Base-by-base conservation (phyloP, 2,797 vertebrate genomes). In the Galagoides demidoff region DNA sequence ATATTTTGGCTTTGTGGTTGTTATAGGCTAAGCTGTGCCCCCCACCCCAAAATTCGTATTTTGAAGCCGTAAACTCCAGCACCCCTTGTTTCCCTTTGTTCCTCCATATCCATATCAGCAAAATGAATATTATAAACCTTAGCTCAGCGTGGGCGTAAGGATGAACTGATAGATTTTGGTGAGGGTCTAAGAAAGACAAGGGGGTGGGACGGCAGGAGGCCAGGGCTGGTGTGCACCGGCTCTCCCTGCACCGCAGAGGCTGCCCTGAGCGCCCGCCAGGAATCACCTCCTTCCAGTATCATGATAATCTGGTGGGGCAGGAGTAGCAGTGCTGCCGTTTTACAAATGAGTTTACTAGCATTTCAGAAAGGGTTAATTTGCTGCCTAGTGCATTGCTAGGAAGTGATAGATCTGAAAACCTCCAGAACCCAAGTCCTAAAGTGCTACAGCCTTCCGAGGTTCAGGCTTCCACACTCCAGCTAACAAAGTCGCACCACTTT, bases 151-250 rank as follows among this genome's bases (percentile, higher is more conserved):
- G 23, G 31, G 17, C 29, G 0, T 11, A 78, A 43, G 52, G 79
- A n/a, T 3, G 22, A 76, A 43, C 34, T 20, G 27, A n/a, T n/a
- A 5, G 1, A 63, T 17, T 1, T 37, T 25, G 49, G 29, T 11
- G 55, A 6, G 45, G 22, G 7, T 4, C 2, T 25, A 25, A 29
- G 20, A 68, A 17, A 20, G 77, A 37, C 23, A 14, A 27, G 19
- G 3, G 27, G 0, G 45, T 14, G 13, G 43, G 4, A 37, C 22
- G 49, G 31, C 12, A 37, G 8, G 6, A 3, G 55, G 14, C 49
- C 49, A 39, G 5, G 14, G 17, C 2, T 11, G 2, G 16, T 3
- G 12, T 23, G n/a, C 9, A 3, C 9, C 17, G 10, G 29, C 1
- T 22, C 29, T 66, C 3, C n/a, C 76, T 11, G 7, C 0, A 3